Percentiles rank a stretch among this genome's conserved stretches.
Evolutionary conservation across 35 echinoderm and acorn worm genomes (phyloP).

Genomic region (Ophiothrix spiculata): DNA sequence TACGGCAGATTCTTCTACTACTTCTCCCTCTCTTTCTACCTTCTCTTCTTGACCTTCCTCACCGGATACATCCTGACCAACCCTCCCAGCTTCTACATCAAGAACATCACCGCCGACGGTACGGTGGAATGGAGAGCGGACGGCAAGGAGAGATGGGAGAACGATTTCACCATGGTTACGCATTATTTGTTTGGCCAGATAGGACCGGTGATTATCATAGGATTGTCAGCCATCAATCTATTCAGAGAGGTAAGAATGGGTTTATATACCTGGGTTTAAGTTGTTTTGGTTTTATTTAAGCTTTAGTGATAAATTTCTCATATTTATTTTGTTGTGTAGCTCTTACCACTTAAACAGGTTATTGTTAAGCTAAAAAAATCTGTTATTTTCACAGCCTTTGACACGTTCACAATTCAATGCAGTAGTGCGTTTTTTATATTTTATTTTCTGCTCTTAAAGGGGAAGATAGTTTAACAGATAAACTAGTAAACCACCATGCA

Average conservation of each 20-base stretch:
- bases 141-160: conserved; percentile 56
- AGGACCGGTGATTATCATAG: conserved; percentile 85
- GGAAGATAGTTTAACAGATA: no score
- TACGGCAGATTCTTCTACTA: conserved; percentile 96
- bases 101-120: background rate
- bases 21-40: conserved; percentile 67
- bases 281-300: no score
- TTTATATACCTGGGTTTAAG: no score
- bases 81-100: conserved; percentile 78
- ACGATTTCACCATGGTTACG: conserved; percentile 1
- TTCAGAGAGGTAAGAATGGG: conserved; percentile 88
- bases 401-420: no score
- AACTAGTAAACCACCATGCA: no score
- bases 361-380: no score
- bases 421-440: no score
- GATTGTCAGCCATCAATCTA: conserved; percentile 58
- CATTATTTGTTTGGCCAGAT: conserved; percentile 69
- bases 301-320: no score
- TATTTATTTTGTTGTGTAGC: no score
- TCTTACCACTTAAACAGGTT: no score
- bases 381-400: no score
- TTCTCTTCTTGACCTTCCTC: conserved; percentile 61
- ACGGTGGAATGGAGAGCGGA: conserved; percentile 44
- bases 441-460: no score
- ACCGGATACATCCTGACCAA: conserved; percentile 89